Percentiles rank a stretch among this genome's conserved stretches.
phyloP scores from a whole-genome alignment of 2,888 invertebrate species.

The Leptinotarsa rubiginosa region DNA sequence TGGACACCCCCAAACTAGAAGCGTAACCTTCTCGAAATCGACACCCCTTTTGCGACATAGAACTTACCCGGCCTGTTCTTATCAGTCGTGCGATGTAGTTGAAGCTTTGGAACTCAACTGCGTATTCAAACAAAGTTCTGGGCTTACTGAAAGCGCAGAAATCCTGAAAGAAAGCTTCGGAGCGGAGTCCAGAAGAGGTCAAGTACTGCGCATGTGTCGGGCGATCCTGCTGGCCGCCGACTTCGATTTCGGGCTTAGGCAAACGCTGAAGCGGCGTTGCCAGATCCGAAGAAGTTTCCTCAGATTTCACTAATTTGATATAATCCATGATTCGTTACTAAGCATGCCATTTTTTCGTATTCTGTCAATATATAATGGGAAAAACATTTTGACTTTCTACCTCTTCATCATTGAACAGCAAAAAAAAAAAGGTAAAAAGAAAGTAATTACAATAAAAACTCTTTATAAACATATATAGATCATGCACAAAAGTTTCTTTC shows the following conservation, averaged over 20 bases:
- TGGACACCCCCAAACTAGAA: background rate
- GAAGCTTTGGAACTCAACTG: background rate
- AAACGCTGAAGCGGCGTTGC: background rate
- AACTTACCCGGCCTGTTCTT: background rate
- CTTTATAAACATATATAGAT: too few species aligned
- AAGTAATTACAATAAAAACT: too few species aligned
- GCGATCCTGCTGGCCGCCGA: background rate
- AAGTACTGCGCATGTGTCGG: constrained; percentile 15
- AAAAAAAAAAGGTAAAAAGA: too few species aligned
- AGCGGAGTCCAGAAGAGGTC: constrained; percentile 32
- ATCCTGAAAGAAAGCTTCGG: constrained; percentile 33
- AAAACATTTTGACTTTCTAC: too few species aligned
- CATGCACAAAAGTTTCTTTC: too few species aligned
- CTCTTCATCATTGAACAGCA: too few species aligned
- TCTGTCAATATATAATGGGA: too few species aligned
- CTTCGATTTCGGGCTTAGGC: background rate
- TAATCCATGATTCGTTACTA: too few species aligned
- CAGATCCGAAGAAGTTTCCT: too few species aligned
- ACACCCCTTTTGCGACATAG: background rate
- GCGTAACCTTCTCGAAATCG: background rate
- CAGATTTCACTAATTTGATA: too few species aligned
- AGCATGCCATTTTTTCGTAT: too few species aligned
- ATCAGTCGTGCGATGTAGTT: background rate
- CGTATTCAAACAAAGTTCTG: constrained; percentile 24
- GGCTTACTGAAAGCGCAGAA: constrained; percentile 39